phyloP scores from a whole-genome alignment of 2,797 vertebrate genomes.

The Phrynocephalus forsythii region DNA sequence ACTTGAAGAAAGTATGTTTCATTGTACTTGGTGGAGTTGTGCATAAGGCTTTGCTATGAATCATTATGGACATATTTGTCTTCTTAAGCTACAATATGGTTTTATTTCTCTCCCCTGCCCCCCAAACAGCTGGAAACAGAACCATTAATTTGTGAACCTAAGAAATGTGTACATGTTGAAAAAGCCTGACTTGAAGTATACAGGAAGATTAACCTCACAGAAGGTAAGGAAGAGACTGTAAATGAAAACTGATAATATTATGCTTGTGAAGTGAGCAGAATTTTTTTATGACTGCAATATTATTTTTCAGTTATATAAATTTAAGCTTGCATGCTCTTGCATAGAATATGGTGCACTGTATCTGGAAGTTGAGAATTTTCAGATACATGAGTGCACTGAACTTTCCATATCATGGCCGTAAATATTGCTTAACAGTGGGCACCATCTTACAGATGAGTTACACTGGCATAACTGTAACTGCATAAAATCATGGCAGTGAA shows the following conservation, averaged over 20 bases:
- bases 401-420: neutral
- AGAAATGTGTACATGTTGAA: neutral
- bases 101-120: neutral
- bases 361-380: too few relatives aligned
- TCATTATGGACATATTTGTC: neutral
- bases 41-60: neutral
- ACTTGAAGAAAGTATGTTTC: neutral
- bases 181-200: neutral
- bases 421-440: neutral
- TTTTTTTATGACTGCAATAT: neutral
- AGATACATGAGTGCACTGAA: too few relatives aligned
- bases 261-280: neutral
- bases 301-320: neutral
- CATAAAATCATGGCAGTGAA: too few relatives aligned
- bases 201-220: neutral
- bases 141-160: neutral
- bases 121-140: conserved; percentile 11
- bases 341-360: neutral
- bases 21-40: neutral
- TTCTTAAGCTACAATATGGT: conserved; percentile 13
- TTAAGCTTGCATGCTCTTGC: neutral
- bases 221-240: conserved; percentile 11
- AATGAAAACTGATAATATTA: neutral
- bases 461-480: too few relatives aligned
- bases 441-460: too few relatives aligned